These are phyloP conservation scores for Chiloscyllium plagiosum DNA, from an alignment of 2,113 vertebrate genomes.

Conservation along the genomic window DNA sequence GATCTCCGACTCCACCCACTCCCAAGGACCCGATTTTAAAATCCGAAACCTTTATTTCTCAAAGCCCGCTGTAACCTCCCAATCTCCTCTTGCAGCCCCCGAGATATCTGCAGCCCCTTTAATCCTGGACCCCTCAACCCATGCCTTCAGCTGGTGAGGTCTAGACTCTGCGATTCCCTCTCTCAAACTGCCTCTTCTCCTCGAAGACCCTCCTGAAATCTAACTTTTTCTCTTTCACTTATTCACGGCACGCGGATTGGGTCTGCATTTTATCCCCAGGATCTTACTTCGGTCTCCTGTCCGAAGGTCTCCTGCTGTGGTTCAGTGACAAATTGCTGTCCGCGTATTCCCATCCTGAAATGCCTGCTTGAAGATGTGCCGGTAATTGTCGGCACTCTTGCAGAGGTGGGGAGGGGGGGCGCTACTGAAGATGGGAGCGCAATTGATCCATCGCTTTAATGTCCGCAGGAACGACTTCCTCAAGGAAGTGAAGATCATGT, in stretches of 20 bases:
- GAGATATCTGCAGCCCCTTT: not conserved
- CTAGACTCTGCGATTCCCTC: not conserved
- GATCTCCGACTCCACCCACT: not conserved
- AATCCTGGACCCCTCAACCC: not conserved
- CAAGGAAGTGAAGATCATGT: conserved; percentile 88
- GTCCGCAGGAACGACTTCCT: conserved; percentile 74
- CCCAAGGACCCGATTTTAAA: not conserved
- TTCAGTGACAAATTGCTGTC: not conserved
- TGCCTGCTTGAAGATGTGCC: too few relatives aligned
- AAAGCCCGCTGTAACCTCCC: not conserved
- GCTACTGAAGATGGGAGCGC: too few relatives aligned
- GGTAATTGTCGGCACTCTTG: too few relatives aligned
- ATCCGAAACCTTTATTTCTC: not conserved
- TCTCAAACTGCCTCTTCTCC: not conserved
- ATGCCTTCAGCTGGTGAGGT: not conserved
- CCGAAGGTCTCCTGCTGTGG: not conserved
- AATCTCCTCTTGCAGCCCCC: not conserved
- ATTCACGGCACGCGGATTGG: too few relatives aligned
- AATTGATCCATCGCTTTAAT: not conserved
- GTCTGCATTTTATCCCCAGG: too few relatives aligned
- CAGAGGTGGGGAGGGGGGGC: too few relatives aligned
- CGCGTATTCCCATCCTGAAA: not conserved
- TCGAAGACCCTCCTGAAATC: not conserved
- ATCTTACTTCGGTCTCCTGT: not conserved
- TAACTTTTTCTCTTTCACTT: not conserved